A percentile compares a stretch with the other conserved stretches of the same genome.
Evolutionary conservation across 2,797 vertebrate species (phyloP).

Genomic region (Menidia menidia): DNA sequence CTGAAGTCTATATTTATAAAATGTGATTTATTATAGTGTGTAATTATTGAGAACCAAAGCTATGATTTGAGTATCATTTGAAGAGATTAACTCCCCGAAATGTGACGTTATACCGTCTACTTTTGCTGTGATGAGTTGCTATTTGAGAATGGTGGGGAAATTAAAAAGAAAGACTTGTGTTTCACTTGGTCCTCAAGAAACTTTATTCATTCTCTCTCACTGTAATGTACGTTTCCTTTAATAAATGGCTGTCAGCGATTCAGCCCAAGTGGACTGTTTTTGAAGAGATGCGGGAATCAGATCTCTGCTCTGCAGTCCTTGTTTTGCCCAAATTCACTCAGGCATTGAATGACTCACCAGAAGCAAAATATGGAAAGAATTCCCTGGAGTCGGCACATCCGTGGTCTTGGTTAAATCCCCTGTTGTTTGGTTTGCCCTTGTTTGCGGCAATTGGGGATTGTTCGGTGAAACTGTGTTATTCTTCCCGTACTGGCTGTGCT

Average conservation of each 20-base stretch:
- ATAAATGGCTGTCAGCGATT: background rate
- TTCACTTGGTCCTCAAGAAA: background rate
- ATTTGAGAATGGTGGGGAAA: background rate
- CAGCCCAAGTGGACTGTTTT: constrained; percentile 13
- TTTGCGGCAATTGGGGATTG: constrained; percentile 75
- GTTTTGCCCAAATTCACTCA: constrained; percentile 80
- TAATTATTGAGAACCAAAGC: constrained; percentile 34
- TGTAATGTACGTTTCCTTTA: background rate
- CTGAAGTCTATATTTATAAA: constrained; percentile 31
- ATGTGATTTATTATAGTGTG: constrained; percentile 4
- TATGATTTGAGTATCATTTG: constrained; percentile 21
- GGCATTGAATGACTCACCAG: constrained; percentile 70
- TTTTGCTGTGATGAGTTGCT: constrained; percentile 11
- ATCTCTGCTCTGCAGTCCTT: constrained; percentile 34
- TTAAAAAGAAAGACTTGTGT: background rate
- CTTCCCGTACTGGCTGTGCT: constrained; percentile 71
- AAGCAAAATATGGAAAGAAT: constrained; percentile 79
- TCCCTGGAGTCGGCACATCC: constrained; percentile 74
- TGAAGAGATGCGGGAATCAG: background rate
- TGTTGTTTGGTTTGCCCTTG: constrained; percentile 75
- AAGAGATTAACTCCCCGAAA: constrained; percentile 15
- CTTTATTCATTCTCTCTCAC: background rate
- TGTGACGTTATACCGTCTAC: background rate
- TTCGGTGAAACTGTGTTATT: constrained; percentile 77
- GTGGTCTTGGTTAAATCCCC: constrained; percentile 75